A percentile compares a stretch with the other conserved stretches of the same genome.
These are phyloP conservation scores for Pavo muticus DNA, from an alignment of 2,113 vertebrate genomes.

Conservation along the genomic window DNA sequence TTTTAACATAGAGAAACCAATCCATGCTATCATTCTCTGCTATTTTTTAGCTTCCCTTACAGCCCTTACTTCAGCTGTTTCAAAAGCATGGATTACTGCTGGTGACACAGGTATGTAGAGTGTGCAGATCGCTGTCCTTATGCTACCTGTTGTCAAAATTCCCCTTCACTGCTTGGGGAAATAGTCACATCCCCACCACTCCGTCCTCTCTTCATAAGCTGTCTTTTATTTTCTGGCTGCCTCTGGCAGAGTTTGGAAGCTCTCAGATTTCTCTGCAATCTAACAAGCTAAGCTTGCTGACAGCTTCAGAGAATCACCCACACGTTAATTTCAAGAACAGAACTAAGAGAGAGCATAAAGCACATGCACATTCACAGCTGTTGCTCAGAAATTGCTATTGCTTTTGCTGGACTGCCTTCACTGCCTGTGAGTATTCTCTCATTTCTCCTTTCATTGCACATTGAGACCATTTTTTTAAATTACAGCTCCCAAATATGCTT, in stretches of 20 bases:
- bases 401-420: background rate
- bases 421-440: rapidly evolving
- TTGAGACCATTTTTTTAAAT: background rate
- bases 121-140: background rate
- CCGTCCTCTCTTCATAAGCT: background rate
- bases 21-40: background rate
- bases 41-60: background rate
- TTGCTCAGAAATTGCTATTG: background rate
- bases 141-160: rapidly evolving
- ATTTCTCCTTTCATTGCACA: background rate
- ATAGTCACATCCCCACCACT: background rate
- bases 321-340: background rate
- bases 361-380: background rate
- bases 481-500: background rate
- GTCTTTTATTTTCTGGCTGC: background rate
- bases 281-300: background rate
- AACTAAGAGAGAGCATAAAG: background rate
- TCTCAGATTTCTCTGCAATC: background rate
- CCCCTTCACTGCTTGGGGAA: background rate
- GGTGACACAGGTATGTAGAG: rapidly evolving
- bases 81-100: background rate
- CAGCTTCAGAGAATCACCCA: background rate
- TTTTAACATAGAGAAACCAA: background rate
- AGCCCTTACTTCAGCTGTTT: background rate
- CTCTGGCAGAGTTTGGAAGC: background rate